Conservation (phyloP, 1,140 invertebrate species). For the Cephus cinctus region DNA sequence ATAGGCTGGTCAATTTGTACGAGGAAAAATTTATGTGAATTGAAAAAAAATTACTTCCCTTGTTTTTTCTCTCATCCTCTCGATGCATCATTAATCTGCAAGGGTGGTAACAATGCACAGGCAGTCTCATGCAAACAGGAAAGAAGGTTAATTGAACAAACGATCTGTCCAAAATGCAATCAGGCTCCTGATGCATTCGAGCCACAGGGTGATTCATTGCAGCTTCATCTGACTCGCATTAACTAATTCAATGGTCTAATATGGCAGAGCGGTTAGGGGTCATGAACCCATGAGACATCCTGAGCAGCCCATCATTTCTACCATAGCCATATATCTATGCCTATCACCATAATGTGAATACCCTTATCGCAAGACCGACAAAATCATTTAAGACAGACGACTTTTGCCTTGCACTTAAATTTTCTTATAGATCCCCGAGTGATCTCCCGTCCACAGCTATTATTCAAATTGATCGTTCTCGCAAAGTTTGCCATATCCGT, state of each 20-base stretch:
- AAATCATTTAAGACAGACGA: too few species aligned
- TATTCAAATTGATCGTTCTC: too few species aligned
- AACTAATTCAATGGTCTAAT: slow-evolving; percentile 43
- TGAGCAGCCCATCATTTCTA: too few species aligned
- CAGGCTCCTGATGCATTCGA: slow-evolving; percentile 25
- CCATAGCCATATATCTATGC: too few species aligned
- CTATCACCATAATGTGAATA: too few species aligned
- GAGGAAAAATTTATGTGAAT: not conserved
- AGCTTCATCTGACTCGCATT: slow-evolving; percentile 35
- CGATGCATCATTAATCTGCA: not conserved
- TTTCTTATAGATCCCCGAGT: too few species aligned
- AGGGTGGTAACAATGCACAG: not conserved
- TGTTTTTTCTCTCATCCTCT: not conserved
- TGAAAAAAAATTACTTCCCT: not conserved
- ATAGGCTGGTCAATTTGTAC: too few species aligned
- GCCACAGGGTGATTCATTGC: slow-evolving; percentile 31
- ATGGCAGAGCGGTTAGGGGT: slow-evolving; percentile 31
- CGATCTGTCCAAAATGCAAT: slow-evolving; percentile 37
- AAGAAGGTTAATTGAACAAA: slow-evolving; percentile 36
- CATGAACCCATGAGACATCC: slow-evolving; percentile 41
- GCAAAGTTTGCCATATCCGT: too few species aligned
- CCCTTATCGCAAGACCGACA: too few species aligned
- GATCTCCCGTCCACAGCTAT: too few species aligned
- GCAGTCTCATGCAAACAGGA: slow-evolving; percentile 15
- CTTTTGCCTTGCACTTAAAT: too few species aligned